Percentiles rank a stretch among this genome's conserved stretches.
These are phyloP conservation scores for Microcebus jonahi DNA, from an alignment of 2,113 vertebrate species.

Conservation along the genomic window DNA sequence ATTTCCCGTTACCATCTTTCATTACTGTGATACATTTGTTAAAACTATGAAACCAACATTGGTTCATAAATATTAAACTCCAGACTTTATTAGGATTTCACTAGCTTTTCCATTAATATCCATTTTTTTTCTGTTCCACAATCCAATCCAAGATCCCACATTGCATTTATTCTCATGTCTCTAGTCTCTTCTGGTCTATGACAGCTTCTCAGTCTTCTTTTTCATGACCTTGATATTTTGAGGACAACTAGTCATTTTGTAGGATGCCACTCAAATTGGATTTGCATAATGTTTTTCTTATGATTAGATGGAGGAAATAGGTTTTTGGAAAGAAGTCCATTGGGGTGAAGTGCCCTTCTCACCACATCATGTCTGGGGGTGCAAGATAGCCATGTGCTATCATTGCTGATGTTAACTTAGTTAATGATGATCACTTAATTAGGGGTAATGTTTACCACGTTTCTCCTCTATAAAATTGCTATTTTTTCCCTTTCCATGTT, in stretches of 20 bases:
- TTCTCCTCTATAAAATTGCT: neutral
- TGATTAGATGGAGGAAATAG: neutral
- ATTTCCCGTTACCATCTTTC: neutral
- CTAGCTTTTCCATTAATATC: neutral
- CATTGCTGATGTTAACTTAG: neutral
- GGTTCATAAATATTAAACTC: neutral
- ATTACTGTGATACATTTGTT: neutral
- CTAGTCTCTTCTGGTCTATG: neutral
- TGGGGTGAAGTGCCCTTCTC: neutral
- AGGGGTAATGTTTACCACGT: neutral
- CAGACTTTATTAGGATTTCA: neutral
- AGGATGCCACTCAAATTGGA: neutral
- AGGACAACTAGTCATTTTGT: neutral
- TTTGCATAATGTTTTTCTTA: neutral
- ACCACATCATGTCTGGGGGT: too few species aligned
- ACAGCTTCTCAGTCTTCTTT: neutral
- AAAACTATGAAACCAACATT: neutral
- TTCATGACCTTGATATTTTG: neutral
- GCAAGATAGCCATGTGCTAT: neutral
- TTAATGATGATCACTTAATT: neutral
- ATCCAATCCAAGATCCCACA: neutral
- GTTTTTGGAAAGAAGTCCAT: neutral
- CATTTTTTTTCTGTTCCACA: neutral
- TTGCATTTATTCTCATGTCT: neutral
- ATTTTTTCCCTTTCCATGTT: neutral